Evolutionary conservation across 53 echinoderm and acorn worm species (phyloP).

Genomic region (Holothuria scabra): DNA sequence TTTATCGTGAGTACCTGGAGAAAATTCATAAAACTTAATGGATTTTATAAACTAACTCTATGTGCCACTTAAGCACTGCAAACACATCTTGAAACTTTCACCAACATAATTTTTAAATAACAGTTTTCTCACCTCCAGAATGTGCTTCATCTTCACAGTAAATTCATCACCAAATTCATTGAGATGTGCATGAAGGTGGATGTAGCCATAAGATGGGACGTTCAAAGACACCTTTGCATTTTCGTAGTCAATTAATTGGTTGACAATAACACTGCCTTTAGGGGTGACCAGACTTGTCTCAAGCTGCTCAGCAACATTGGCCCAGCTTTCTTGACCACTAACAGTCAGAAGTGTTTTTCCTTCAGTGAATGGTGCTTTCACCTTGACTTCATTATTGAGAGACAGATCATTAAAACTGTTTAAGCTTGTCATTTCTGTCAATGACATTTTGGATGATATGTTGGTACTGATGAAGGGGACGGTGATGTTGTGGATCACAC

Average conservation of each 20-base stretch:
- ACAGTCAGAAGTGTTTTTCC: slow-evolving; percentile 30
- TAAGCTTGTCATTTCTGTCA: slow-evolving; percentile 51
- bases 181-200: slow-evolving; percentile 60
- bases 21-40: too few species aligned
- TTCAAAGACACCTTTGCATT: slow-evolving; percentile 52
- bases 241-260: slow-evolving; percentile 53
- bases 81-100: too few species aligned
- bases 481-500: slow-evolving; percentile 49
- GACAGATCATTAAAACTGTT: slow-evolving; percentile 34
- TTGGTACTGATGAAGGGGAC: slow-evolving; percentile 22
- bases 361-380: slow-evolving; percentile 56
- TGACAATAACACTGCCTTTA: slow-evolving; percentile 49
- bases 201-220: slow-evolving; percentile 56
- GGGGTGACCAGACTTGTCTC: slow-evolving; percentile 45
- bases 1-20: too few species aligned
- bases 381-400: slow-evolving; percentile 62
- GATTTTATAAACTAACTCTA: too few species aligned
- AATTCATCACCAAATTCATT: slow-evolving; percentile 60
- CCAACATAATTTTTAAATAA: too few species aligned
- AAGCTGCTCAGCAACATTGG: slow-evolving; percentile 45
- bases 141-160: slow-evolving; percentile 58
- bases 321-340: slow-evolving; percentile 14
- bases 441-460: neutral
- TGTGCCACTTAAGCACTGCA: too few species aligned
- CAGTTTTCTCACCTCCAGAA: slow-evolving; percentile 50